Conservation (phyloP, 2,888 invertebrate species). For the Cantharis lateralis region DNA sequence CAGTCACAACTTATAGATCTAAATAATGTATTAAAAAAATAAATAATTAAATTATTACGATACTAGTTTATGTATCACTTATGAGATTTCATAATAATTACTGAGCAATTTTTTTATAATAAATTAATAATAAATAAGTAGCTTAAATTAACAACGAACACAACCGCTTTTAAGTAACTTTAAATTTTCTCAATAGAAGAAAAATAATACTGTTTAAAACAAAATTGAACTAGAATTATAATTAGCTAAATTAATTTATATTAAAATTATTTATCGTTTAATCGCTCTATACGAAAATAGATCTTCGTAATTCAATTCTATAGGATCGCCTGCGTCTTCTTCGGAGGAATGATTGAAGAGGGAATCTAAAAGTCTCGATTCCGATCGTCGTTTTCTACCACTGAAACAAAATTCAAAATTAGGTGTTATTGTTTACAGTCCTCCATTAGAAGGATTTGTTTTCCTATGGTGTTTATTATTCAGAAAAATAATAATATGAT, state of each 20-base stretch:
- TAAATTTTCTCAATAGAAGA: background rate
- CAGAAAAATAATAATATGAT: background rate
- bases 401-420: conserved; percentile 38
- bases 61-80: conserved; percentile 5
- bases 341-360: conserved; percentile 39
- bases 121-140: conserved; percentile 16
- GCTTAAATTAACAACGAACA: conserved; percentile 18
- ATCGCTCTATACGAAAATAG: conserved; percentile 14
- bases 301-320: conserved; percentile 28
- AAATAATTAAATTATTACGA: conserved; percentile 8
- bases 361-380: conserved; percentile 35
- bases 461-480: background rate
- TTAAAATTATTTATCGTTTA: conserved; percentile 11
- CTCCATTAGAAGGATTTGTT: background rate
- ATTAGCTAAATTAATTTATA: conserved; percentile 10
- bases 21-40: background rate
- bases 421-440: background rate
- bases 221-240: conserved; percentile 4
- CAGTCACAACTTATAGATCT: background rate
- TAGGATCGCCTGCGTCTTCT: conserved; percentile 31
- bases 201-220: conserved; percentile 19
- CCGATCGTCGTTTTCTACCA: conserved; percentile 51
- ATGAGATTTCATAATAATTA: conserved; percentile 13
- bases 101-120: conserved; percentile 12
- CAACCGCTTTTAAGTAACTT: conserved; percentile 22